Evolutionary conservation across 2,797 vertebrate species (phyloP).

Genomic region (Crenichthys baileyi): DNA sequence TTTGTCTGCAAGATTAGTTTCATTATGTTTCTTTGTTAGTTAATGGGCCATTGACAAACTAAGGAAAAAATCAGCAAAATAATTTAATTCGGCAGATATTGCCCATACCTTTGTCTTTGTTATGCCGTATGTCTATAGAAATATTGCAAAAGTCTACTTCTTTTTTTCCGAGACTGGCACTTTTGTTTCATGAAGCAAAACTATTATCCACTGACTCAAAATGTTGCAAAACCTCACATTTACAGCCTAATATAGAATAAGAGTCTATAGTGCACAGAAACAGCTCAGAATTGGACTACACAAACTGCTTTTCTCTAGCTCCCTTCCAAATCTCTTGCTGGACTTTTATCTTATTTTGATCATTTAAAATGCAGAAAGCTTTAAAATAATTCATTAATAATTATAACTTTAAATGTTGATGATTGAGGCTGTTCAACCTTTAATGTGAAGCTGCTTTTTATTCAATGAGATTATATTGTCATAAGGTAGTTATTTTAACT

Average conservation of each 20-base stretch:
- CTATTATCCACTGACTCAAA: slow-evolving; percentile 34
- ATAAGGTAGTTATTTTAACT: neutral
- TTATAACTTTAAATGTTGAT: neutral
- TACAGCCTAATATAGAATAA: neutral
- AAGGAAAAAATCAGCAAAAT: neutral
- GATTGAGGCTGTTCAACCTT: neutral
- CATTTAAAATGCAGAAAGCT: neutral
- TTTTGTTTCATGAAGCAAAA: slow-evolving; percentile 23
- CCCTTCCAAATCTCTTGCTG: neutral
- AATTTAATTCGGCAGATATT: neutral
- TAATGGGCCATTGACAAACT: neutral
- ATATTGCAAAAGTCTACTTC: neutral
- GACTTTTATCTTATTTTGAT: neutral
- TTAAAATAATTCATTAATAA: neutral
- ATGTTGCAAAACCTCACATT: slow-evolving; percentile 8
- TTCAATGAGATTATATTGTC: neutral
- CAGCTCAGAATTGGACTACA: neutral
- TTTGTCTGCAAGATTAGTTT: neutral
- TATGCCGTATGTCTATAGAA: neutral
- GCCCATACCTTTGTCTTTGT: neutral
- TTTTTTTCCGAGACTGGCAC: slow-evolving; percentile 12
- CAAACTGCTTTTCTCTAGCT: neutral
- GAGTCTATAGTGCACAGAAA: neutral
- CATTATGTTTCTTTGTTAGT: neutral
- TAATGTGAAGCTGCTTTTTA: neutral